Evolutionary conservation across 1,140 invertebrate species (phyloP).

Genomic region (Ectropis grisescens): DNA sequence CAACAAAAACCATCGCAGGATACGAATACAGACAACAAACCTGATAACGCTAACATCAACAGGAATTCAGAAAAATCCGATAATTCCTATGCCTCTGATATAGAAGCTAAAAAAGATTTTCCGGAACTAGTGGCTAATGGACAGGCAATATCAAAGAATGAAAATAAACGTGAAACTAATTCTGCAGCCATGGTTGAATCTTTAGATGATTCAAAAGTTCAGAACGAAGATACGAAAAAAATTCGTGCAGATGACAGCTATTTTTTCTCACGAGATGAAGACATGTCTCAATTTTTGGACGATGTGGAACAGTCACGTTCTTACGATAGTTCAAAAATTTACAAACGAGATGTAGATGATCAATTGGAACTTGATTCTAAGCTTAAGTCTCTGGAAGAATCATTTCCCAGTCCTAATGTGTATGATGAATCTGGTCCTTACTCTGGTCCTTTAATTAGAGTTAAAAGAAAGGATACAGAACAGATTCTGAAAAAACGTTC

Average conservation of each 20-base stretch:
- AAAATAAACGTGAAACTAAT: conserved; percentile 44
- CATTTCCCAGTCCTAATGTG: conserved; percentile 35
- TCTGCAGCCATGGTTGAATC: conserved; percentile 12
- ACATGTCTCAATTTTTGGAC: conserved; percentile 24
- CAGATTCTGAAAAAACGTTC: conserved; percentile 26
- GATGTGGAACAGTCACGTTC: conserved; percentile 14
- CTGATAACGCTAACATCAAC: no score
- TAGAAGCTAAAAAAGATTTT: no score
- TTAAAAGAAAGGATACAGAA: conserved; percentile 43
- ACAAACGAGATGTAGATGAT: conserved; percentile 31
- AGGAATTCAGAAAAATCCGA: no score
- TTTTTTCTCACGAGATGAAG: conserved; percentile 24
- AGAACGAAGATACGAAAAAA: no score
- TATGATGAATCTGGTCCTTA: conserved; percentile 23
- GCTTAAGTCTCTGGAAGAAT: conserved; percentile 45
- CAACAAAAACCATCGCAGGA: no score
- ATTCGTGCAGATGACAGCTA: no score
- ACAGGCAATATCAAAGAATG: no score
- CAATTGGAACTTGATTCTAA: conserved; percentile 14
- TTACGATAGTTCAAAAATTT: conserved; percentile 15
- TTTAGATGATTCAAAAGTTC: conserved; percentile 11
- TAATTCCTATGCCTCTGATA: no score
- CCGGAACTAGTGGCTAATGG: no score
- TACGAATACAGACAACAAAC: no score
- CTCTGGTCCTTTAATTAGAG: conserved; percentile 39